Base-by-base conservation (phyloP, 2,888 invertebrate species). In the Sceliomorpha sp. region DNA sequence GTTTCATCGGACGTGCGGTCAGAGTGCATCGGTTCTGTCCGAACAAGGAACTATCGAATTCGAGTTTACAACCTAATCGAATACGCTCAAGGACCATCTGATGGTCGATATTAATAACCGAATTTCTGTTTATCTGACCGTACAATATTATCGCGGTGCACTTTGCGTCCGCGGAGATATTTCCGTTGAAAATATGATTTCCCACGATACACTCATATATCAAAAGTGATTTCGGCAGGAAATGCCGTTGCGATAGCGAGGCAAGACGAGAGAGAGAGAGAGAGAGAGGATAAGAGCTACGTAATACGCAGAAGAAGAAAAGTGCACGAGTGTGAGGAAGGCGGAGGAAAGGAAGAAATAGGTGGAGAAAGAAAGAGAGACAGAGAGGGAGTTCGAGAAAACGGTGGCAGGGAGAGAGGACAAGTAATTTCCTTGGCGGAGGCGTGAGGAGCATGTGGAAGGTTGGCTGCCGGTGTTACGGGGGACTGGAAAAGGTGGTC, bases 341-440 rank as follows among this genome's bases (percentile, higher is more conserved):
- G 7, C 12, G 40, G 36, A 34, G 34, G 17, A 40, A 32, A 8
- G 51, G 40, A 24, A 39, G 39, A 20, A 40, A 34, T 44, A 20
- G 32, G 24, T 59, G 24, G 42, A 8, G 14, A 14, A 32, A 27
- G 51, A 24, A 39, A 37, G 34, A 32, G 37, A 26, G 51, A 24
- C 7, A 40, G 44, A 37, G 51, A 67, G 40, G 31, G 29, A 26
- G 10, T 17, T n/a, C n/a, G n/a, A n/a, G n/a, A n/a, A n/a, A n/a
- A n/a, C n/a, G n/a, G n/a, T n/a, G n/a, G n/a, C n/a, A n/a, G n/a
- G n/a, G n/a, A 69, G 62, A 58, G 82, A 82, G 84, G 85, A 83
- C 86, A 85, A 85, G 87, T 87, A 87, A 88, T 87, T 87, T 88
- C 88, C 88, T 87, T 74, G 83, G 80, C 74, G 68, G 77, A 83